Evolutionary conservation across 1,140 invertebrate species (phyloP).

Genomic region (Drosophila pectinifera): DNA sequence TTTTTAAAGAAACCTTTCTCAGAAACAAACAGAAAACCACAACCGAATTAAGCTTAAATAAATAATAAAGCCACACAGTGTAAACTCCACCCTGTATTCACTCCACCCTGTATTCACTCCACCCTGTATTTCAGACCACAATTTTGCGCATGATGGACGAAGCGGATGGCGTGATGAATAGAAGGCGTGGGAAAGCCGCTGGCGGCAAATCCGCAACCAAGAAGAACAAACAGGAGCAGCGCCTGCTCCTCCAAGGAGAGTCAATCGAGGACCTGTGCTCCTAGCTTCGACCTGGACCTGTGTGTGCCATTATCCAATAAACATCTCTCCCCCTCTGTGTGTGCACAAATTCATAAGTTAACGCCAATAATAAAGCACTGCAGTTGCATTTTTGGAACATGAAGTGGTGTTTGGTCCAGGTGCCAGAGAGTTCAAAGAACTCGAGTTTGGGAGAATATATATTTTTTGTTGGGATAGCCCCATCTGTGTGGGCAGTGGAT

Average conservation of each 20-base stretch:
- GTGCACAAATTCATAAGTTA: slow-evolving; percentile 42
- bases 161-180: slow-evolving; percentile 92
- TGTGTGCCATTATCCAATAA: slow-evolving; percentile 1
- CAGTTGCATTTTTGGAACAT: slow-evolving; percentile 39
- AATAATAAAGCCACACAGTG: neutral
- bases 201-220: slow-evolving; percentile 64
- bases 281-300: slow-evolving; percentile 20
- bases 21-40: neutral
- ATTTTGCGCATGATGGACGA: slow-evolving; percentile 98
- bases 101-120: too few species aligned
- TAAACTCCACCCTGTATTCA: neutral
- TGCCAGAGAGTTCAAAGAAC: neutral
- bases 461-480: neutral
- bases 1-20: neutral
- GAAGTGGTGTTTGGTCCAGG: neutral
- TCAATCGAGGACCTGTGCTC: slow-evolving; percentile 80
- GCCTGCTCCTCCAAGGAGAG: slow-evolving; percentile 75
- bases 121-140: slow-evolving; percentile 86
- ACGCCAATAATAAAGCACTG: slow-evolving; percentile 32
- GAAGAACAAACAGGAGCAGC: slow-evolving; percentile 71
- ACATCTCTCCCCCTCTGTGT: slow-evolving; percentile 24
- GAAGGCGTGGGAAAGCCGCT: slow-evolving; percentile 72
- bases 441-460: too few species aligned
- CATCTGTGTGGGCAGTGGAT: slow-evolving; percentile 16
- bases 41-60: slow-evolving; percentile 9